phyloP scores from a whole-genome alignment of 2,797 vertebrate genomes.

The Chromis chromis region DNA sequence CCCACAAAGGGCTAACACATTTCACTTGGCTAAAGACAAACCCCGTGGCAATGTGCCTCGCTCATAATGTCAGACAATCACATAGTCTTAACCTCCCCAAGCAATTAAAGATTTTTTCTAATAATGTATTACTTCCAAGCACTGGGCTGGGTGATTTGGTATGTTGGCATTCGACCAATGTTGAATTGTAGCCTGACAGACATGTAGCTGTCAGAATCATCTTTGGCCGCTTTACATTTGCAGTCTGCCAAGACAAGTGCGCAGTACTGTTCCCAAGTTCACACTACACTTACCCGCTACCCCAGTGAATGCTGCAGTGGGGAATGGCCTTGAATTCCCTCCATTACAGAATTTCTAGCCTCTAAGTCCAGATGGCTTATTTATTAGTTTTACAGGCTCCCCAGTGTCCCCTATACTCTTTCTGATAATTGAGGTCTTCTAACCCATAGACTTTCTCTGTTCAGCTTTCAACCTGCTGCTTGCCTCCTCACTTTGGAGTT shows the following conservation, averaged over 20 bases:
- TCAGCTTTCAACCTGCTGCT: neutral
- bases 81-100: conserved; percentile 16
- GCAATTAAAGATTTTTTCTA: conserved; percentile 42
- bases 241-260: conserved; percentile 37
- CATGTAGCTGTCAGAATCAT: conserved; percentile 44
- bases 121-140: conserved; percentile 28
- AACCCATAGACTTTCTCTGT: neutral
- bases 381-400: conserved; percentile 32
- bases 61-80: conserved; percentile 33
- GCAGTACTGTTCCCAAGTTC: conserved; percentile 17
- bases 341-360: conserved; percentile 30
- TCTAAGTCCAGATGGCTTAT: conserved; percentile 32
- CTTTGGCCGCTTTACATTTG: conserved; percentile 23
- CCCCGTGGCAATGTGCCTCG: conserved; percentile 24
- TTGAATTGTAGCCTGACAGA: conserved; percentile 43
- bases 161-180: conserved; percentile 41
- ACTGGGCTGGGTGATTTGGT: conserved; percentile 20
- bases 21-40: conserved; percentile 19
- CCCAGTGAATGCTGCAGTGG: conserved; percentile 13
- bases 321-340: conserved; percentile 4
- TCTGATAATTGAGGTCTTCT: conserved; percentile 47
- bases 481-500: conserved; percentile 6
- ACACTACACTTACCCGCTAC: conserved; percentile 2
- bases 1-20: conserved; percentile 16
- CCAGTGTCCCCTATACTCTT: conserved; percentile 6